phyloP scores from a whole-genome alignment of 2,888 invertebrate genomes.

The Candidula unifasciata region DNA sequence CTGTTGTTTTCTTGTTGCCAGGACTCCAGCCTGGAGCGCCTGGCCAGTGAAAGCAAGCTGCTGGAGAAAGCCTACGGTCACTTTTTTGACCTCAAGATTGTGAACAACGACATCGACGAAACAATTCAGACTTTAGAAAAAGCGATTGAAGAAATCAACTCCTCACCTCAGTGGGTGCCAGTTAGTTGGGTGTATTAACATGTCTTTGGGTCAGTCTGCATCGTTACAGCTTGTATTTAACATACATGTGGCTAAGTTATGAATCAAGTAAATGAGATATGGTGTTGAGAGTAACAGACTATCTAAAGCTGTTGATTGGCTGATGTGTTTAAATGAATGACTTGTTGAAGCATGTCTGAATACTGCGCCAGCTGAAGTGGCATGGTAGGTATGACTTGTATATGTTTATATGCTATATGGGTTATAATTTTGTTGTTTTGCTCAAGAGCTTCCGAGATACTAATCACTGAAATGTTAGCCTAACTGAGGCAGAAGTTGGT shows the following conservation, averaged over 20 bases:
- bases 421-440: not conserved
- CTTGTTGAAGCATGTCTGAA: too few relatives aligned
- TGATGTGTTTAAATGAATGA: too few relatives aligned
- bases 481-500: not conserved
- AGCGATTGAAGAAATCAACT: conserved; percentile 89
- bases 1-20: conserved; percentile 78
- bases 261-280: too few relatives aligned
- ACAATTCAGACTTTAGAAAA: conserved; percentile 94
- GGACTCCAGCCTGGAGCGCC: conserved; percentile 97
- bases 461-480: not conserved
- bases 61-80: conserved; percentile 98
- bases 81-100: conserved; percentile 97
- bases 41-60: conserved; percentile 97
- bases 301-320: too few relatives aligned
- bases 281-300: too few relatives aligned
- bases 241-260: not conserved
- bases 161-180: conserved; percentile 96
- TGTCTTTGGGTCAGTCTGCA: not conserved
- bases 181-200: conserved; percentile 95
- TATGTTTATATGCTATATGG: not conserved
- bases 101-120: conserved; percentile 99
- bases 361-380: too few relatives aligned
- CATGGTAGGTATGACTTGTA: not conserved
- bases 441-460: not conserved
- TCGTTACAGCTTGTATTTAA: too few relatives aligned